Percentiles rank a stretch among this genome's conserved stretches.
phyloP scores from a whole-genome alignment of 2,888 invertebrate genomes.

The Catocala sponsa region DNA sequence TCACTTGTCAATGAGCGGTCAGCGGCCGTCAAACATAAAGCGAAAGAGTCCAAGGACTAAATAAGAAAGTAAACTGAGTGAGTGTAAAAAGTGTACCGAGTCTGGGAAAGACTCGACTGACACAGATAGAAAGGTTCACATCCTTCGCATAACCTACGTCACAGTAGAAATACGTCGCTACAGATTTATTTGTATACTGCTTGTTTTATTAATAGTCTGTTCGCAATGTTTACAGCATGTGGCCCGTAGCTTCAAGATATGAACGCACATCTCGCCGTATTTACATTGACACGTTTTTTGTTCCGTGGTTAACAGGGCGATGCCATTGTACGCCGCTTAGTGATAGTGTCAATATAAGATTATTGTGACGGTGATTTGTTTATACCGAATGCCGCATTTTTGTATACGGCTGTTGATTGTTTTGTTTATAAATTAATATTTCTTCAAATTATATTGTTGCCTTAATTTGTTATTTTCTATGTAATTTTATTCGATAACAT shows the following conservation, averaged over 20 bases:
- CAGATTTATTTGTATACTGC: conserved; percentile 54
- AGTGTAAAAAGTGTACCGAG: conserved; percentile 59
- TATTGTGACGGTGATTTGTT: conserved; percentile 75
- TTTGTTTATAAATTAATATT: not conserved
- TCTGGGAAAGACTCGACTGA: conserved; percentile 67
- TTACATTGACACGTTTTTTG: conserved; percentile 84
- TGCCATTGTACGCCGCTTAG: conserved; percentile 75
- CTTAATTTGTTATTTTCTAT: too few relatives aligned
- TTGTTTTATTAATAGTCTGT: conserved; percentile 39
- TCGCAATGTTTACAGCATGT: conserved; percentile 61
- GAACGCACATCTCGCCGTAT: conserved; percentile 68
- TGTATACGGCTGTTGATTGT: not conserved
- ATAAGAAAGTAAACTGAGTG: conserved; percentile 69
- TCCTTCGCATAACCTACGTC: conserved; percentile 24
- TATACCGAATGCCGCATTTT: conserved; percentile 45
- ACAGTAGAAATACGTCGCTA: conserved; percentile 40
- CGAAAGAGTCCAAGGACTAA: conserved; percentile 72
- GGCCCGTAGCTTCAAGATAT: conserved; percentile 61
- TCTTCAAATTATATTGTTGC: too few relatives aligned
- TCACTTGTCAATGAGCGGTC: conserved; percentile 49
- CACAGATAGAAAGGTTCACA: conserved; percentile 67
- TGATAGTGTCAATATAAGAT: conserved; percentile 81
- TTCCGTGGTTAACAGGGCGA: conserved; percentile 77
- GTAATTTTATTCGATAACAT: too few relatives aligned
- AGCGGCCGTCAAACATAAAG: conserved; percentile 60